Evolutionary conservation across 1,140 invertebrate species (phyloP), one percentile per base, ranked within the genome.

Genomic region (Apis laboriosa): DNA sequence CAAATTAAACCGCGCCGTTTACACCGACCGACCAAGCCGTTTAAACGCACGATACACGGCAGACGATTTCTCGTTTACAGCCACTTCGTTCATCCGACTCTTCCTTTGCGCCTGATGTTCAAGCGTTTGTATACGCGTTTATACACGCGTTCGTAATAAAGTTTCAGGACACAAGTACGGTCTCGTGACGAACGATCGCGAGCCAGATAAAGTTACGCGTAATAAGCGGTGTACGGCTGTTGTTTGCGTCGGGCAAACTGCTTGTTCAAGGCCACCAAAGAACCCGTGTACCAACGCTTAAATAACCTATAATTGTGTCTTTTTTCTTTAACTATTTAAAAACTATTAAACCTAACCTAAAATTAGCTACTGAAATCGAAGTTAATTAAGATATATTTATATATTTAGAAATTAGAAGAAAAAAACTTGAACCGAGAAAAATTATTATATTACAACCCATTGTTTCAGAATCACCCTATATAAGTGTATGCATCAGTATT

Each of bases 1-100:
- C 71, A 73, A 73, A 73, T 73, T 55, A 73, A 73, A 73, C 71
- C 71, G 21, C 55, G 55, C 55, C 24, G 28, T 73, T 73, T 73
- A 73, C 71, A 73, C 71, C 28, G 53, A 19, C 7, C 53, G 19
- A 21, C 71, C 53, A 58, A 21, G 53, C 12, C 71, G 71, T 58
- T 73, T 73, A 73, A 73, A 58, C 55, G 71, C 53, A 73, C 55
- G 55, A 55, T 24, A 73, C 51, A 28, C 28, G 28, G 51, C 34
- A 24, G 21, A 43, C 55, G 55, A n/a, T 73, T 43, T 58, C 71
- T 70, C 49, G 67, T 68, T 68, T n/a, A 19, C 66, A 9, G 12
- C 66, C 34, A 1, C 43, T 49, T 49, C 43, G 19, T 72, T 8
- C 13, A 8, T 7, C 19, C n/a, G 19, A 56, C 19, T 72, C 53